Evolutionary conservation across 2,797 vertebrate genomes (phyloP), one percentile per base, ranked within the genome.

Genomic region (Neopelma chrysocephalum): DNA sequence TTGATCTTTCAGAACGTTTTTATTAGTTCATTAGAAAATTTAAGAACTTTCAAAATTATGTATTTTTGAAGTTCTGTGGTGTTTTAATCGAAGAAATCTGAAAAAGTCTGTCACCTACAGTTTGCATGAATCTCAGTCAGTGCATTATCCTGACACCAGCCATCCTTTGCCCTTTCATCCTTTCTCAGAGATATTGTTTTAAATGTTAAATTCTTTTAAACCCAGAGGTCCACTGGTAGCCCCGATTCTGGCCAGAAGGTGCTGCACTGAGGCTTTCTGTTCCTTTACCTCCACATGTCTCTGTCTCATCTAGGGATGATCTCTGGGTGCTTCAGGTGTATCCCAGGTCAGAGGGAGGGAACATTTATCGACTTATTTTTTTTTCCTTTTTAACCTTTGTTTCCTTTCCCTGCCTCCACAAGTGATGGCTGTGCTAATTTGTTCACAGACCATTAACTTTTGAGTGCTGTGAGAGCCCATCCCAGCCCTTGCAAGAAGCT

Each of bases 391-490:
- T 40, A 64, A 60, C 71, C 90, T 78, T 64, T 82, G 29, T 94
- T 97, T 96, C 94, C 76, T 94, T 94, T 94, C 91, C 96, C 96
- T 97, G 90, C 94, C 96, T 97, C 84, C 75, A 78, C 93, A 88
- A 96, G 91, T 82, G 97, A 97, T 95, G 93, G 88, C 94, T 78
- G 45, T 23, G 21, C 91, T 97, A 75, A 97, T 96, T 96, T 90
- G 71, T 97, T 98, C 97, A 96, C 95, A 97, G 94, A 48, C 90
- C 96, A 96, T 98, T 97, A 96, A 96, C 88, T 97, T 89, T 13
- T 38, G 72, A 96, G 90, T 50, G 66, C 94, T 82, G 65, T 10
- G 22, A 91, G 95, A 95, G 87, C 78, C 89, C 69, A 53, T 60
- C 90, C 89, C 1, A 0, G 57, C 89, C 76, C 27, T 89, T 89